phyloP scores from a whole-genome alignment of 2,113 vertebrate genomes.

The Oncorhynchus clarkii region DNA sequence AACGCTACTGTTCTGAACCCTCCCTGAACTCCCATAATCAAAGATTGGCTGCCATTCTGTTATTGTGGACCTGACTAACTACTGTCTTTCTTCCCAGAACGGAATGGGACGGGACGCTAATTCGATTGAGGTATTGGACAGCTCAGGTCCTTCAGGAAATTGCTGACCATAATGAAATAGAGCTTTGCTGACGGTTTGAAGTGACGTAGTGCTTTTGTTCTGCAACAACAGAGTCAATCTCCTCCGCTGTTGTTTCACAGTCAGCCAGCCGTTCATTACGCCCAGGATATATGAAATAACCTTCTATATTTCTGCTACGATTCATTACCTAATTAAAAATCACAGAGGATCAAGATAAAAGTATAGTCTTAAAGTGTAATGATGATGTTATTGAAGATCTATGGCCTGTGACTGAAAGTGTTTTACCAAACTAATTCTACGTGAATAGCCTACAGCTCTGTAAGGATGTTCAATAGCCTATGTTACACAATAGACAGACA shows the following conservation, averaged over 20 bases:
- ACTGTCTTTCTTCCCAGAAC: slow-evolving; percentile 61
- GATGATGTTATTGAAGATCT: slow-evolving; percentile 51
- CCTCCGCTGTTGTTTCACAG: slow-evolving; percentile 58
- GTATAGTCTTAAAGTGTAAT: slow-evolving; percentile 43
- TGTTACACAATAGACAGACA: no score
- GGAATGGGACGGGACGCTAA: slow-evolving; percentile 59
- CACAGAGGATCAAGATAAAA: slow-evolving; percentile 24
- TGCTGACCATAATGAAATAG: slow-evolving; percentile 69
- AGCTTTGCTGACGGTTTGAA: slow-evolving; percentile 63
- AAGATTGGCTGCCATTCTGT: slow-evolving; percentile 64
- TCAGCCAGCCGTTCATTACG: slow-evolving; percentile 30
- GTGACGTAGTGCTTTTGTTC: slow-evolving; percentile 64
- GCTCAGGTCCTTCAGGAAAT: slow-evolving; percentile 68
- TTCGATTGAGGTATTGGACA: slow-evolving; percentile 72
- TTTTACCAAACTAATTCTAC: slow-evolving; percentile 18
- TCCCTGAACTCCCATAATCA: slow-evolving; percentile 78
- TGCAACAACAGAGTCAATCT: slow-evolving; percentile 57
- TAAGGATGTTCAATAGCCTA: slow-evolving; percentile 10
- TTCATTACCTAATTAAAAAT: slow-evolving; percentile 50
- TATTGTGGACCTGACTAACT: slow-evolving; percentile 55
- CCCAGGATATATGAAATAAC: slow-evolving; percentile 21
- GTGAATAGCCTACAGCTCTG: slow-evolving; percentile 22
- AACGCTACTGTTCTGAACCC: slow-evolving; percentile 72
- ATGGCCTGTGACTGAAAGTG: slow-evolving; percentile 40
- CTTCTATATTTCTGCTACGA: slow-evolving; percentile 36